Base-by-base conservation (phyloP, 30 jellyfish, hydroid and myxozoan genomes). In the Clytia hemisphaerica region DNA sequence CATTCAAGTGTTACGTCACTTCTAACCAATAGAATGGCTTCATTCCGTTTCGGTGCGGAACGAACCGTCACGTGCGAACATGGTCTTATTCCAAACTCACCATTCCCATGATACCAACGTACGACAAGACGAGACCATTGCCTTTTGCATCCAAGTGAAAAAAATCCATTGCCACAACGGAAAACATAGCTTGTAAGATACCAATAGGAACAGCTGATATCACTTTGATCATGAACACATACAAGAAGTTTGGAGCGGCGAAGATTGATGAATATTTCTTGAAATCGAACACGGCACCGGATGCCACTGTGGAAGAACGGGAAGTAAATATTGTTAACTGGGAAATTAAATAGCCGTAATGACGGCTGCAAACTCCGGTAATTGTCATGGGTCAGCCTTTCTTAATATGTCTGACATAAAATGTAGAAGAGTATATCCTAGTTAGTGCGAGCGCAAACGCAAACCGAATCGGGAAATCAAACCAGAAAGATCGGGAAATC, bases 121-220 rank as follows among this genome's bases (percentile, higher is more conserved):
- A 88, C 0, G 97, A 88, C 31, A 88, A 67, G 54, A 88, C 94
- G 15, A 88, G 61, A 22, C 97, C 97, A 80, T 88, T 88, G 37
- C 76, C 93, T 70, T 81, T 81, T 36, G 97, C 93, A 10, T 75
- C 84, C 34, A 88, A 76, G 22, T 88, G 72, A 80, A 88, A 88
- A 40, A 73, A 74, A 31, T 88, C 89, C 97, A 88, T 88, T 25
- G 97, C 92, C 27, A 88, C 76, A 6, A 88, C 67, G 1, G 97
- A 88, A 76, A 88, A 88, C 97, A 88, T 88, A 24, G 97, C 92
- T 64, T 80, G 94, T 76, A 88, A 88, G 5, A 88, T 73, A 1
- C 97, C 97, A 74, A 88, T 73, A 4, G 97, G 97, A 2, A 88
- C 22, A 15, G 94, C 93, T 45, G 92, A 64, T 6, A 88, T 57